Evolutionary conservation across 2,113 vertebrate species (phyloP).

Genomic region (Sarotherodon lohbergeri): DNA sequence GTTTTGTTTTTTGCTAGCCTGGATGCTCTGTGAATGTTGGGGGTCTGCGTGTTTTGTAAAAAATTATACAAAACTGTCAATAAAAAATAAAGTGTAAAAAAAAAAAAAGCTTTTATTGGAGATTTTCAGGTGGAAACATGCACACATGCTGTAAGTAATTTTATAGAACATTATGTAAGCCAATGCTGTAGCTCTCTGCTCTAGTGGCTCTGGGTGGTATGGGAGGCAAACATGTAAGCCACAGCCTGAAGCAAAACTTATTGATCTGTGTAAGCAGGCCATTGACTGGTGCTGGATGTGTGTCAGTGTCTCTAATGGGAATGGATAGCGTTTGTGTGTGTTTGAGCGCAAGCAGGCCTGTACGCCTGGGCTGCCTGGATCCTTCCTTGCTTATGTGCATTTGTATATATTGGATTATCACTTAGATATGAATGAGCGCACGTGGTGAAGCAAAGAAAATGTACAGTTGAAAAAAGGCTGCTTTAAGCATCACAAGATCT

Average conservation of each 20-base stretch:
- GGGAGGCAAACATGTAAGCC: constrained; percentile 16
- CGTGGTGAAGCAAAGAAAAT: neutral
- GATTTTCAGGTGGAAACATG: neutral
- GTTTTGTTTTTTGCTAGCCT: too few relatives aligned
- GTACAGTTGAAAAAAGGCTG: neutral
- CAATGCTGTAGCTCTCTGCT: constrained; percentile 14
- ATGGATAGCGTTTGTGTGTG: constrained; percentile 13
- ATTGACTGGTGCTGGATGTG: constrained; percentile 47
- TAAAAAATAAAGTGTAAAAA: too few relatives aligned
- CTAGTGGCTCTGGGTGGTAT: constrained; percentile 3
- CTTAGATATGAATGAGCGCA: neutral
- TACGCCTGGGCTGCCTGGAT: neutral
- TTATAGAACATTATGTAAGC: constrained; percentile 32
- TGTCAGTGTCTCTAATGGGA: constrained; percentile 38
- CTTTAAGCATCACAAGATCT: neutral
- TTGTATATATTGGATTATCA: neutral
- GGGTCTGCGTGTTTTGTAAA: too few relatives aligned
- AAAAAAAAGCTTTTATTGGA: neutral
- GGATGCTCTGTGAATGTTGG: too few relatives aligned
- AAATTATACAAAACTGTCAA: too few relatives aligned
- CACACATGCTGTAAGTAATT: neutral
- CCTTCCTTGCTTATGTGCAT: neutral
- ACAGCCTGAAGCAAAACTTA: constrained; percentile 28
- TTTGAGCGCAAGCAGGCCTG: neutral
- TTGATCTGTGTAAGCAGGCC: constrained; percentile 48